Percentiles rank a stretch among this genome's conserved stretches.
Conservation (phyloP, 2,113 vertebrate genomes). For the Plecotus auritus region DNA sequence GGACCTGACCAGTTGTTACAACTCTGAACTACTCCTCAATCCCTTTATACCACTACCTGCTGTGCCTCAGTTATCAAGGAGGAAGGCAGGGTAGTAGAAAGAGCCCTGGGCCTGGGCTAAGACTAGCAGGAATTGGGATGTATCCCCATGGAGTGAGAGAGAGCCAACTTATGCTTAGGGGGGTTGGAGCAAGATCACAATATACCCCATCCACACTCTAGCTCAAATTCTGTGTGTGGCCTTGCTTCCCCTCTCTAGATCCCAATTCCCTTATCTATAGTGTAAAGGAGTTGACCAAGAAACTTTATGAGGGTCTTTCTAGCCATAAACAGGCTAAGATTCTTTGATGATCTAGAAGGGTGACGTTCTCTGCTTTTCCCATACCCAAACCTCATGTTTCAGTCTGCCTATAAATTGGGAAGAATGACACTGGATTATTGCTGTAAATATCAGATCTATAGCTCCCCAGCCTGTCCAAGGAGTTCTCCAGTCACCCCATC, state of each 20-base stretch:
- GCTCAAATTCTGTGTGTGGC: neutral
- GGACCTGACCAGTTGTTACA: neutral
- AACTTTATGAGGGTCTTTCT: neutral
- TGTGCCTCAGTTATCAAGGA: neutral
- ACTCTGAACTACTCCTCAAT: neutral
- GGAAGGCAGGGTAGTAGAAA: neutral
- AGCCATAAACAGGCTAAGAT: neutral
- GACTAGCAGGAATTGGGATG: neutral
- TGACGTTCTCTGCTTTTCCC: neutral
- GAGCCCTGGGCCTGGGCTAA: neutral
- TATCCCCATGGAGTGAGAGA: neutral
- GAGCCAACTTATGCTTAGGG: neutral
- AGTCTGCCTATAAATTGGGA: conserved; percentile 46
- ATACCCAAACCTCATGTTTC: neutral
- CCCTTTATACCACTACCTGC: neutral
- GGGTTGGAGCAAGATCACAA: neutral
- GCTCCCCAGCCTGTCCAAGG: neutral
- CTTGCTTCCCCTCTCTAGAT: neutral
- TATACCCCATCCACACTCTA: neutral
- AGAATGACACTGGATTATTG: neutral
- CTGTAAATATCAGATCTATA: neutral
- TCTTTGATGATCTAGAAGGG: neutral
- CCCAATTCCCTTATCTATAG: neutral
- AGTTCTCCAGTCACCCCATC: neutral
- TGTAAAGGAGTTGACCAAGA: neutral